Base-by-base conservation (phyloP, 1,140 invertebrate species). In the Polyergus mexicanus region DNA sequence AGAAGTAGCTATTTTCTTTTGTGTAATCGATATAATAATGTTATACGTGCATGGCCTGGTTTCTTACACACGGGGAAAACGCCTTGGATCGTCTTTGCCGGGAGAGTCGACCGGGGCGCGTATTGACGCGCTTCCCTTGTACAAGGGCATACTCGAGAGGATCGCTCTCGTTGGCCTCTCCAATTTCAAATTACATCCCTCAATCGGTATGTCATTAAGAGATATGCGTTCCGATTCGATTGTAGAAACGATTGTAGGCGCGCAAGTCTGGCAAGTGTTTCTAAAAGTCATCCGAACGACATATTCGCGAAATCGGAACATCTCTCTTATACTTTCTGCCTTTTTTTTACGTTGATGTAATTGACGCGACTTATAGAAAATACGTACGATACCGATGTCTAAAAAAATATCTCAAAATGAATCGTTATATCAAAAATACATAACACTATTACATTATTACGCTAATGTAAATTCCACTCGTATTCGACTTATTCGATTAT, bases 11-110 rank as follows among this genome's bases (percentile, higher is more conserved):
- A 83, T 83, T 83, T 83, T 83, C 78, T 83, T 83, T 83, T 83
- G 78, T 83, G 68, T 83, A 83, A 83, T 83, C 78, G 78, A 83
- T 83, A 83, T 83, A 83, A 83, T 83, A 83, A 83, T 83, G 54
- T 83, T 83, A 83, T 62, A 83, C 68, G 72, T 72, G 78, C 68
- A 83, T 83, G 78, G 78, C 78, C 78, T 83, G 78, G 68, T 83
- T 74, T 83, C 56, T 68, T 54, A 38, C 38, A 74, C 66, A 72
- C 38, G 66, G 44, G 58, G 63, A 83, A 72, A 72, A 32, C 78
- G 68, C 78, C 78, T 83, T 83, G 68, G 54, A 83, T 83, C 54
- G 78, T 56, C 68, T 80, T 80, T 63, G 65, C 44, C 32, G 68
- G 78, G 68, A 83, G 68, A 56, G 38, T 83, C 3, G 47, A 51